phyloP scores from a whole-genome alignment of 2,888 invertebrate genomes.

The Dendrolimus pini region DNA sequence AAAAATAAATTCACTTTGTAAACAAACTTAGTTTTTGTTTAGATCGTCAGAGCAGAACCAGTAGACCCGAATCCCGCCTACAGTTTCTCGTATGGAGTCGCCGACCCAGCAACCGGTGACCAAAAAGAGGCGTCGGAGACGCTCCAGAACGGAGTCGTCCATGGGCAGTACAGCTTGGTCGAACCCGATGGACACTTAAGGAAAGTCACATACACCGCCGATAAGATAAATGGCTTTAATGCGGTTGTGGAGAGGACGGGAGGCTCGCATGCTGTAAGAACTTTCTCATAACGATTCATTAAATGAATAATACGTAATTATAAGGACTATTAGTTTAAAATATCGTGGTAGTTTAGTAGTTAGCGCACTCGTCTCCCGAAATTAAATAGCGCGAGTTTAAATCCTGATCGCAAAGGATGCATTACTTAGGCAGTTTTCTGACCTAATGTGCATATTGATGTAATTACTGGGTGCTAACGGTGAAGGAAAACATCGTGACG shows the following conservation, averaged over 20 bases:
- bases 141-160: constrained; percentile 70
- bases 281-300: not conserved
- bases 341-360: too few relatives aligned
- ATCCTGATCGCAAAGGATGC: too few relatives aligned
- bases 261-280: constrained; percentile 51
- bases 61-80: constrained; percentile 72
- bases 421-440: too few relatives aligned
- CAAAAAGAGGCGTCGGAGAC: constrained; percentile 70
- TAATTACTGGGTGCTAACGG: too few relatives aligned
- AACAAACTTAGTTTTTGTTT: not conserved
- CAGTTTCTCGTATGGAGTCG: constrained; percentile 70
- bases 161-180: constrained; percentile 71
- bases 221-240: constrained; percentile 70
- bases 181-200: constrained; percentile 71
- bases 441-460: too few relatives aligned
- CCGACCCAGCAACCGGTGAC: constrained; percentile 70
- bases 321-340: too few relatives aligned
- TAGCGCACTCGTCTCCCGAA: too few relatives aligned
- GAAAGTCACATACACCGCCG: constrained; percentile 72
- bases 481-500: too few relatives aligned
- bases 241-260: constrained; percentile 72
- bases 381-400: too few relatives aligned
- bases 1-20: too few relatives aligned
- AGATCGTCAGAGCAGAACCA: constrained; percentile 58
- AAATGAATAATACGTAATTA: too few relatives aligned